Evolutionary conservation across 2,113 vertebrate genomes (phyloP).

Genomic region (Muscicapa adusta): DNA sequence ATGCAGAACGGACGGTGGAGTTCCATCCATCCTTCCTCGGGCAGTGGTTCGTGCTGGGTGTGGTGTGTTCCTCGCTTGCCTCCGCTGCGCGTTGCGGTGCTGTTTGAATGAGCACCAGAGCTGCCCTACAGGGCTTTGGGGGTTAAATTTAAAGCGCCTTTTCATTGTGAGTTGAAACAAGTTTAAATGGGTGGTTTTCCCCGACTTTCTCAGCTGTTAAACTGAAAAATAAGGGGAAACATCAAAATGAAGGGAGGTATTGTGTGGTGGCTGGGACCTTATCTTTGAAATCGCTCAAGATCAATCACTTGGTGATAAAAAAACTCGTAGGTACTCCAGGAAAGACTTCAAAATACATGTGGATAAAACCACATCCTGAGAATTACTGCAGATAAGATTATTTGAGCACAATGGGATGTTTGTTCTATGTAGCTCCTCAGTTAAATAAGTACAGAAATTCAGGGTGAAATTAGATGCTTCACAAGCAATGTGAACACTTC

Average conservation of each 20-base stretch:
- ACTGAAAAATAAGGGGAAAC: not conserved
- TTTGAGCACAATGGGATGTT: not conserved
- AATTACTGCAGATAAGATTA: not conserved
- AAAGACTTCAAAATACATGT: not conserved
- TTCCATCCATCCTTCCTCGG: not conserved
- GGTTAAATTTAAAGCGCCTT: not conserved
- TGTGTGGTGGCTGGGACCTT: not conserved
- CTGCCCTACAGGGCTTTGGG: rapidly evolving
- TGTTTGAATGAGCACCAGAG: not conserved
- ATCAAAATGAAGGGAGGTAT: not conserved
- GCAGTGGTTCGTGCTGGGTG: rapidly evolving
- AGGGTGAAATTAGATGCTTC: not conserved
- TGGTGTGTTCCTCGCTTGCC: rapidly evolving
- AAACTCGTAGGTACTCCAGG: not conserved
- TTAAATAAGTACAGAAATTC: not conserved
- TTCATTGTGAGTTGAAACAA: rapidly evolving
- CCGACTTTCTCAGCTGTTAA: rapidly evolving
- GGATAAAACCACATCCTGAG: not conserved
- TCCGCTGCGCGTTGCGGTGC: rapidly evolving
- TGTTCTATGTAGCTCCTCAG: not conserved
- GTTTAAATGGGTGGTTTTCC: not conserved
- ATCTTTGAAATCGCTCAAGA: not conserved
- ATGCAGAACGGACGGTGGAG: rapidly evolving
- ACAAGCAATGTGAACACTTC: not conserved
- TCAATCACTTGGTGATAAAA: not conserved